A percentile compares a stretch with the other conserved stretches of the same genome.
Conservation (phyloP, 92 coral and sea anemone species). For the Porites divaricata region DNA sequence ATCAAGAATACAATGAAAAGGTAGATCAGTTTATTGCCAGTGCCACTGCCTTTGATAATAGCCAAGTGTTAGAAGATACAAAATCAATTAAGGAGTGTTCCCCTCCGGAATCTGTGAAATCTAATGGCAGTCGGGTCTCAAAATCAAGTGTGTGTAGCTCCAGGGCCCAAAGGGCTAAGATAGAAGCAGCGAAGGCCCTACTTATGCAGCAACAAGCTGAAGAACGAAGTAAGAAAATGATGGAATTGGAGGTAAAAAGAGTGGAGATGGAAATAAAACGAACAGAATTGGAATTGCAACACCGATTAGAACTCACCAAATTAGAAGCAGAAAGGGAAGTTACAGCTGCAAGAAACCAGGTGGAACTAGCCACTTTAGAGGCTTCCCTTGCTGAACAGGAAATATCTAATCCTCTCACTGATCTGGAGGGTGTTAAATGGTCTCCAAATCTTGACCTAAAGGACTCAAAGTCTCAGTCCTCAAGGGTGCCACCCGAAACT, state of each 20-base stretch:
- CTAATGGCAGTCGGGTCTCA: not conserved
- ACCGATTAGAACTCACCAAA: no score
- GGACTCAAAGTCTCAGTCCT: no score
- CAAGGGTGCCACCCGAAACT: no score
- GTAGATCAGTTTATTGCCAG: slow-evolving; percentile 10
- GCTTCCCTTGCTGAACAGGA: no score
- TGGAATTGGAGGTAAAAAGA: not conserved
- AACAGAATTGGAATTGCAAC: no score
- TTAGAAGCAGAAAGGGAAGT: no score
- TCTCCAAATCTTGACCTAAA: no score
- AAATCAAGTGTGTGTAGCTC: slow-evolving; percentile 9
- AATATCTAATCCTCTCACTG: no score
- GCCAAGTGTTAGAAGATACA: slow-evolving; percentile 7
- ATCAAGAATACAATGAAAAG: slow-evolving; percentile 5
- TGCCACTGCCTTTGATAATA: slow-evolving; percentile 15
- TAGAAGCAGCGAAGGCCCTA: slow-evolving; percentile 15
- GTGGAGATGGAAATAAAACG: not conserved
- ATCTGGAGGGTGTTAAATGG: no score
- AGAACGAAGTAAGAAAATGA: not conserved
- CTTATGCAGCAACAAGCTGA: slow-evolving; percentile 13
- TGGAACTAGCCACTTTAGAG: no score
- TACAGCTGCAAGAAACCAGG: no score
- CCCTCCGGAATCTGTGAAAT: slow-evolving; percentile 2
- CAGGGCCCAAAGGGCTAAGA: not conserved
- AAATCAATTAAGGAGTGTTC: not conserved